Conservation (phyloP, 2,113 vertebrate genomes). For the Anser cygnoides region DNA sequence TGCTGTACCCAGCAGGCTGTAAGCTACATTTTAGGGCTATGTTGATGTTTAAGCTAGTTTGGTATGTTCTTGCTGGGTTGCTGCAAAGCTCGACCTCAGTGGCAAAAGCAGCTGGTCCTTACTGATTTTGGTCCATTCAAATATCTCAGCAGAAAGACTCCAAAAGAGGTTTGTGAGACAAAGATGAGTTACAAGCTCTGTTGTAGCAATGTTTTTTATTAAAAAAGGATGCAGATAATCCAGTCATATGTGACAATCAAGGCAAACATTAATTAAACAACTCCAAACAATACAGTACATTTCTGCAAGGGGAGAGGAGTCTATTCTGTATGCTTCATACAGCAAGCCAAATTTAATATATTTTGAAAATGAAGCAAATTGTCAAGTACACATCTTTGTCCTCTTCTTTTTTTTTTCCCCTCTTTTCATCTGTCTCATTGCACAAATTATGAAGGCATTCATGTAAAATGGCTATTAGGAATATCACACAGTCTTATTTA, state of each 20-base stretch:
- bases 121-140: neutral
- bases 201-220: neutral
- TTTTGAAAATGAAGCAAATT: constrained; percentile 35
- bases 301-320: neutral
- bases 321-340: neutral
- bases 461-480: constrained; percentile 61
- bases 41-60: neutral
- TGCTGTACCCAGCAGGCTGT: neutral
- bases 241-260: neutral
- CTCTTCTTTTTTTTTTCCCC: neutral
- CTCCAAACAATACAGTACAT: neutral
- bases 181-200: neutral
- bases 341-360: neutral
- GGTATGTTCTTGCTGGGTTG: neutral
- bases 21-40: neutral
- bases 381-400: constrained; percentile 3
- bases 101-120: neutral
- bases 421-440: neutral
- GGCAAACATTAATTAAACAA: constrained; percentile 8
- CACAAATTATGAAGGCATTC: constrained; percentile 36
- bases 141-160: neutral
- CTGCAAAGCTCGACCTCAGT: neutral
- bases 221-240: neutral
- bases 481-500: constrained; percentile 68
- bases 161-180: neutral